Percentiles rank a stretch among this genome's conserved stretches.
phyloP scores from a whole-genome alignment of 2,797 vertebrate species.

The Carcharodon carcharias region DNA sequence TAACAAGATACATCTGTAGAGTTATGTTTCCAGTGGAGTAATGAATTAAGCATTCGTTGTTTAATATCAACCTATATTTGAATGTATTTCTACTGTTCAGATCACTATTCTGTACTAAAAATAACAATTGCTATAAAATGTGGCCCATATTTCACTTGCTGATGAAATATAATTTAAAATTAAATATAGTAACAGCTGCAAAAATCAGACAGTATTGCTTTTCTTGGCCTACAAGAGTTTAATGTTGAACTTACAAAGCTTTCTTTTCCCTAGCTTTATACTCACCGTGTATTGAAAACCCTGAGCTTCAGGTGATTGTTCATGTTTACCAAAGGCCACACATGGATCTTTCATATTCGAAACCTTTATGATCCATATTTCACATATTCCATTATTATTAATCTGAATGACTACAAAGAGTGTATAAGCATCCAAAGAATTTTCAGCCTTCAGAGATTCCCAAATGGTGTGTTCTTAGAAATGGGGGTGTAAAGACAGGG shows the following conservation, averaged over 20 bases:
- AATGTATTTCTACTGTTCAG: constrained; percentile 21
- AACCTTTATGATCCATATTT: not conserved
- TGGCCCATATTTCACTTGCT: not conserved
- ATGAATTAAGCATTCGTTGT: constrained; percentile 27
- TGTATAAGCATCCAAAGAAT: not conserved
- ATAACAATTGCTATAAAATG: constrained; percentile 34
- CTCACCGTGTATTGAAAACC: not conserved
- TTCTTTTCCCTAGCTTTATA: constrained; percentile 11
- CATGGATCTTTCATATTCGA: not conserved
- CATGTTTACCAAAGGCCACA: constrained; percentile 24
- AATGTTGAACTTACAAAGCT: constrained; percentile 24
- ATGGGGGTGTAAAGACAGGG: not conserved
- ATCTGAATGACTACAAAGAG: not conserved
- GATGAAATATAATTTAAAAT: constrained; percentile 26
- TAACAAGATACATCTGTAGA: constrained; percentile 25
- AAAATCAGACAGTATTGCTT: constrained; percentile 13
- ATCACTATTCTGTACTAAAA: constrained; percentile 18
- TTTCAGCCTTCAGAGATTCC: constrained; percentile 12
- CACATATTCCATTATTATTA: not conserved
- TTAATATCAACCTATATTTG: not conserved
- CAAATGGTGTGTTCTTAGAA: not conserved
- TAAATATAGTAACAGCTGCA: constrained; percentile 36
- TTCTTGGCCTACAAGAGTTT: constrained; percentile 16
- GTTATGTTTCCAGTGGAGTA: constrained; percentile 23
- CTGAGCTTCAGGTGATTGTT: not conserved